These are phyloP conservation scores for Pollimyrus isidori DNA, from an alignment of 2,113 vertebrate species.

Conservation along the genomic window DNA sequence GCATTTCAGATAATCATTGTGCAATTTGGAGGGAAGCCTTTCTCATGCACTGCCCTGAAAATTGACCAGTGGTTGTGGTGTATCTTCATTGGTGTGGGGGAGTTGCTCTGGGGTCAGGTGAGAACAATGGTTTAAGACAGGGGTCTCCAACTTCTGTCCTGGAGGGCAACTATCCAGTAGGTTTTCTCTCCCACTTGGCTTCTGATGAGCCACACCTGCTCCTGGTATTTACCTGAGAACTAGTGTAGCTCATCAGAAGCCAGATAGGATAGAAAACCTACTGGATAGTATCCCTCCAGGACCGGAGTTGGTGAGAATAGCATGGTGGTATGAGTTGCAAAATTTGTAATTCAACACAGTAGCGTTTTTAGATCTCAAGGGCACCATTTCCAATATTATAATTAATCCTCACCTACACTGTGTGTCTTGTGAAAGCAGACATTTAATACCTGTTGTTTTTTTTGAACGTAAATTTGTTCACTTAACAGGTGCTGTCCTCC, in stretches of 20 bases:
- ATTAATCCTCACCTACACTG: neutral
- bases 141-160: no score
- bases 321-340: neutral
- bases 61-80: conserved; percentile 97
- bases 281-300: no score
- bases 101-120: conserved; percentile 97
- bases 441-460: neutral
- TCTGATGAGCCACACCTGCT: no score
- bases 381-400: neutral
- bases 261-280: no score
- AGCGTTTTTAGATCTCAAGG: neutral
- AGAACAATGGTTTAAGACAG: conserved; percentile 31
- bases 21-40: conserved; percentile 91
- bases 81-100: conserved; percentile 86
- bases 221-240: no score
- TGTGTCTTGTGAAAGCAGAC: neutral
- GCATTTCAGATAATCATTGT: conserved; percentile 80
- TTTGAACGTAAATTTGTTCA: neutral
- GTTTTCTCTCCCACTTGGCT: no score
- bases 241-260: no score
- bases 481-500: neutral
- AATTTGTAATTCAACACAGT: neutral
- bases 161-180: no score
- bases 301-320: neutral
- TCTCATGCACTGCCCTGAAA: conserved; percentile 83